Conservation (phyloP, 2,888 invertebrate genomes). For the Gymnoscelis rufifasciata region DNA sequence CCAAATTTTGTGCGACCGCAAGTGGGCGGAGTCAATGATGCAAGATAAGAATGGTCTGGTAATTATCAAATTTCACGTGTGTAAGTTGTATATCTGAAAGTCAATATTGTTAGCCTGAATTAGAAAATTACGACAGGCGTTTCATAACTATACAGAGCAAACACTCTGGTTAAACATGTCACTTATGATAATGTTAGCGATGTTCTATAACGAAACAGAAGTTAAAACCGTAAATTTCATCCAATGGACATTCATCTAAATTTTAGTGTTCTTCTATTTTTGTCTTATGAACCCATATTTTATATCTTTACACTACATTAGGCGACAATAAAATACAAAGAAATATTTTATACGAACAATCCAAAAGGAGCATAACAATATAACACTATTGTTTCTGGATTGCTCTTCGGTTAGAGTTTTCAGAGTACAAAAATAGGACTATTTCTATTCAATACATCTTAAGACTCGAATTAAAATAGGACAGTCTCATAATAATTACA, state of each 20-base stretch:
- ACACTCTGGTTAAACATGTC: slow-evolving; percentile 37
- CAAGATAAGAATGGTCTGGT: slow-evolving; percentile 65
- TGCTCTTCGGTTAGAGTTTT: too few relatives aligned
- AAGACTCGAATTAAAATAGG: too few relatives aligned
- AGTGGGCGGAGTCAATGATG: slow-evolving; percentile 57
- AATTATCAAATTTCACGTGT: slow-evolving; percentile 73
- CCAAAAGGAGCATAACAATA: slow-evolving; percentile 59
- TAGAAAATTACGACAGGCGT: slow-evolving; percentile 53
- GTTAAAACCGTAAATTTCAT: too few relatives aligned
- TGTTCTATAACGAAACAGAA: neutral
- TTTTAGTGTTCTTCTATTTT: too few relatives aligned
- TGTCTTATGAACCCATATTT: too few relatives aligned
- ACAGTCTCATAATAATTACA: too few relatives aligned
- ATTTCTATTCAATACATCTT: too few relatives aligned
- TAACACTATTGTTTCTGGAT: too few relatives aligned
- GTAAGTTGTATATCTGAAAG: slow-evolving; percentile 60
- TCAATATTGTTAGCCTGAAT: slow-evolving; percentile 65
- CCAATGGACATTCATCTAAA: too few relatives aligned
- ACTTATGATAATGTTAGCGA: neutral
- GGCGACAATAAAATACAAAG: slow-evolving; percentile 53
- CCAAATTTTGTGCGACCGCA: slow-evolving; percentile 30
- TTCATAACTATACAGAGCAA: slow-evolving; percentile 54
- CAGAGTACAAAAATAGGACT: too few relatives aligned
- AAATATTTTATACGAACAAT: slow-evolving; percentile 65
- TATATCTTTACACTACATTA: slow-evolving; percentile 49